phyloP scores from a whole-genome alignment of 1,140 invertebrate genomes.

The Magallana angulata region DNA sequence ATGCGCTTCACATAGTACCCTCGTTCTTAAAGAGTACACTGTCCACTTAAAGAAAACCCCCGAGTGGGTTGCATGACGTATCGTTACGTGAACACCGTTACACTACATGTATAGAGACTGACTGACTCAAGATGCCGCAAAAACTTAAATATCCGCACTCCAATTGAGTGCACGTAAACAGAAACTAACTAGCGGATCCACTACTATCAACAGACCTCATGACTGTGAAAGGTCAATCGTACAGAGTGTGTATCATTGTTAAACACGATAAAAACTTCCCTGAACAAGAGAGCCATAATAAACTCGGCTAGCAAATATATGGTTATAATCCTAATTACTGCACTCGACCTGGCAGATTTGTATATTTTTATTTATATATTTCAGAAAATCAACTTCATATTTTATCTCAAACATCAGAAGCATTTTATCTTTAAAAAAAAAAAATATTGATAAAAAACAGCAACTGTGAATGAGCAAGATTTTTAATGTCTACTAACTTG shows the following conservation, averaged over 20 bases:
- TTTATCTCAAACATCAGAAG: too few relatives aligned
- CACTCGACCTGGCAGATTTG: too few relatives aligned
- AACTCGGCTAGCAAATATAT: too few relatives aligned
- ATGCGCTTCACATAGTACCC: conserved; percentile 30
- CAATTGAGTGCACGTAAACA: neutral
- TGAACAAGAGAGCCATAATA: neutral
- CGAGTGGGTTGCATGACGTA: neutral
- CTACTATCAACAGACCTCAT: neutral
- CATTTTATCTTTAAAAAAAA: too few relatives aligned
- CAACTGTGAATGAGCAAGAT: too few relatives aligned
- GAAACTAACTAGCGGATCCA: neutral
- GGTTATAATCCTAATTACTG: too few relatives aligned
- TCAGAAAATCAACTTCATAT: too few relatives aligned
- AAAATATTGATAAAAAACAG: too few relatives aligned
- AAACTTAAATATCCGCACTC: neutral
- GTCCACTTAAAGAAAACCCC: neutral
- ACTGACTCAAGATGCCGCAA: neutral
- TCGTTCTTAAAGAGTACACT: neutral
- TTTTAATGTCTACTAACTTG: too few relatives aligned
- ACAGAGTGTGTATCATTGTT: neutral
- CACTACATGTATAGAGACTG: neutral
- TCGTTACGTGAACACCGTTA: neutral
- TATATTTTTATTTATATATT: too few relatives aligned
- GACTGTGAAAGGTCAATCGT: neutral
- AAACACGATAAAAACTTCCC: conserved; percentile 11